phyloP scores from a whole-genome alignment of 2,888 invertebrate species.

The Lottia scabra region DNA sequence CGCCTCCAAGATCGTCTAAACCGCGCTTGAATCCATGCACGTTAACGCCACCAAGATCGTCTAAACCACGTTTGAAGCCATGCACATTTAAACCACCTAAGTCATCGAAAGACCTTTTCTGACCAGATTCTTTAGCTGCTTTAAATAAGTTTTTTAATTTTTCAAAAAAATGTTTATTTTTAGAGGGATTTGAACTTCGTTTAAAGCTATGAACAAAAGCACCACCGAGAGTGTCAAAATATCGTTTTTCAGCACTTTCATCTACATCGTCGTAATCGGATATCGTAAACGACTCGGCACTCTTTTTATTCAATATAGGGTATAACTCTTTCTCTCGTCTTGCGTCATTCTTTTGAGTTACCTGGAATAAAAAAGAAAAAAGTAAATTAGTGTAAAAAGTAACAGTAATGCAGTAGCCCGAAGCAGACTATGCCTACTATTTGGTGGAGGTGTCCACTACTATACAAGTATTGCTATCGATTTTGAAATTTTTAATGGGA shows the following conservation, averaged over 20 bases:
- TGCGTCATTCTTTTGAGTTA: too few species aligned
- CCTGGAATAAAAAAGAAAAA: too few species aligned
- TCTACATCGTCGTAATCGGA: not conserved
- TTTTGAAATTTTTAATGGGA: too few species aligned
- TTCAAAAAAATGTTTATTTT: not conserved
- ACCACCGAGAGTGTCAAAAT: not conserved
- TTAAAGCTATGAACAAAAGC: not conserved
- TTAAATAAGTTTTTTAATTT: too few species aligned
- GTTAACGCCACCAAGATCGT: not conserved
- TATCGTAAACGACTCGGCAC: not conserved
- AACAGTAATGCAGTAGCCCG: too few species aligned
- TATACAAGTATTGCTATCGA: too few species aligned
- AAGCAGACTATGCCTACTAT: too few species aligned
- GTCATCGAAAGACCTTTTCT: not conserved
- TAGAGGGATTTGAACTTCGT: not conserved
- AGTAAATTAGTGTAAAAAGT: too few species aligned
- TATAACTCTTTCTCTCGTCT: too few species aligned
- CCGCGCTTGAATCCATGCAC: not conserved
- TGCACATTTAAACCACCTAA: not conserved
- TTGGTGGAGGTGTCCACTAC: too few species aligned
- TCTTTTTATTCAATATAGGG: not conserved
- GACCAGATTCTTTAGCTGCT: not conserved
- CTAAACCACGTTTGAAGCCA: not conserved
- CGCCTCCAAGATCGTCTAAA: not conserved
- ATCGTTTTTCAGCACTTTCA: not conserved